Conservation (phyloP, 2,888 invertebrate species). For the Asteroscopus sphinx region DNA sequence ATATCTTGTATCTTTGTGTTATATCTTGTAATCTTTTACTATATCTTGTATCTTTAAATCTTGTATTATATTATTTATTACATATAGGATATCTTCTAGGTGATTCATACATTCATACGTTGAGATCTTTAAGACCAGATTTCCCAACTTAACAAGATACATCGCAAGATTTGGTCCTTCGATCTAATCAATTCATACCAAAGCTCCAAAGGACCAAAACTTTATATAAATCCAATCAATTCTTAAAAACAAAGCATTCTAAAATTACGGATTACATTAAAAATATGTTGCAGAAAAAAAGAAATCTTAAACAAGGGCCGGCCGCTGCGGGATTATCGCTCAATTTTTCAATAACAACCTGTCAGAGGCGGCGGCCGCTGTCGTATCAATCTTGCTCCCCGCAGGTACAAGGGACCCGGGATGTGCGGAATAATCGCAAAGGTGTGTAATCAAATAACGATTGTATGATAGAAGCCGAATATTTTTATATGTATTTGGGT, state of each 20-base stretch:
- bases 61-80: too few species aligned
- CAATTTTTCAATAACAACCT: conserved; percentile 87
- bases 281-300: conserved; percentile 34
- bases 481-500: conserved; percentile 9
- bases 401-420: conserved; percentile 68
- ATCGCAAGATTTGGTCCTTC: conserved; percentile 2
- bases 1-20: too few species aligned
- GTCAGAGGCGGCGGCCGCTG: conserved; percentile 75
- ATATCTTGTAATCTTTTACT: too few species aligned
- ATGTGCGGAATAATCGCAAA: conserved; percentile 26
- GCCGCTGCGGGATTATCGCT: conserved; percentile 81
- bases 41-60: too few species aligned
- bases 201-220: background rate
- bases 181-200: background rate
- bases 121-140: background rate
- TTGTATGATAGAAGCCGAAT: conserved; percentile 29
- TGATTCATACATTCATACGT: background rate
- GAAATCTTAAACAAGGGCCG: conserved; percentile 76
- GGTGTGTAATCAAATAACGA: conserved; percentile 55
- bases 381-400: conserved; percentile 84
- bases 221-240: conserved; percentile 11
- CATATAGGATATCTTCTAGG: too few species aligned
- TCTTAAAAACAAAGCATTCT: conserved; percentile 5
- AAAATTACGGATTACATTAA: conserved; percentile 28
- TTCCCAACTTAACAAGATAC: background rate